A percentile compares a stretch with the other conserved stretches of the same genome.
Conservation (phyloP, 2,888 invertebrate genomes). For the Heliconius charithonia region DNA sequence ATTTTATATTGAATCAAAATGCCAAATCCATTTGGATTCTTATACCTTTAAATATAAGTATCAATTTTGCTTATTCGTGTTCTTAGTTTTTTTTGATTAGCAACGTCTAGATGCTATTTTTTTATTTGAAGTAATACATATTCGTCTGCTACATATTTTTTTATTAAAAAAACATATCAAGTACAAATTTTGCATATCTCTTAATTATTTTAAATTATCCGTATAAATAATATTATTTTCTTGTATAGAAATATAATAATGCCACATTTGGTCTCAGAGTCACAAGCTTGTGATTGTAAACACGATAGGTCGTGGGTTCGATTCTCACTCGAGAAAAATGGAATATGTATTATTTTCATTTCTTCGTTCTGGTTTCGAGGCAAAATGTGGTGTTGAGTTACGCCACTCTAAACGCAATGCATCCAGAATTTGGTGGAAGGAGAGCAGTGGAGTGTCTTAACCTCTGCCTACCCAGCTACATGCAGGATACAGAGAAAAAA, state of each 20-base stretch:
- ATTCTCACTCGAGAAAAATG: too few relatives aligned
- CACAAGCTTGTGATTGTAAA: too few relatives aligned
- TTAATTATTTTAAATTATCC: neutral
- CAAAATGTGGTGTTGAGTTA: too few relatives aligned
- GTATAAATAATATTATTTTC: neutral
- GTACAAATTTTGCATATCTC: neutral
- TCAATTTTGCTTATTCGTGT: neutral
- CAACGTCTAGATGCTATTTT: conserved; percentile 17
- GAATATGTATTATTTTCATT: too few relatives aligned
- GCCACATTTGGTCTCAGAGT: too few relatives aligned
- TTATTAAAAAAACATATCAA: neutral
- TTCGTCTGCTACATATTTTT: conserved; percentile 2
- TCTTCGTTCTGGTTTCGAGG: too few relatives aligned
- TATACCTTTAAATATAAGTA: neutral
- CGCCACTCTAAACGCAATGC: too few relatives aligned
- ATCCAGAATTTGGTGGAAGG: too few relatives aligned
- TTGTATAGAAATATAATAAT: too few relatives aligned
- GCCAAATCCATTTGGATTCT: neutral
- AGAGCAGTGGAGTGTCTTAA: too few relatives aligned
- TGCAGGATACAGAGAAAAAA: neutral
- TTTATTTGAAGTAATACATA: neutral
- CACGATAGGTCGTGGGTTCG: too few relatives aligned
- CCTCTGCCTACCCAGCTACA: too few relatives aligned
- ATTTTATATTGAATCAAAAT: neutral
- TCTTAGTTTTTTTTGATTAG: conserved; percentile 12